Conservation (phyloP, 2,113 vertebrate species). For the Thunnus maccoyii region DNA sequence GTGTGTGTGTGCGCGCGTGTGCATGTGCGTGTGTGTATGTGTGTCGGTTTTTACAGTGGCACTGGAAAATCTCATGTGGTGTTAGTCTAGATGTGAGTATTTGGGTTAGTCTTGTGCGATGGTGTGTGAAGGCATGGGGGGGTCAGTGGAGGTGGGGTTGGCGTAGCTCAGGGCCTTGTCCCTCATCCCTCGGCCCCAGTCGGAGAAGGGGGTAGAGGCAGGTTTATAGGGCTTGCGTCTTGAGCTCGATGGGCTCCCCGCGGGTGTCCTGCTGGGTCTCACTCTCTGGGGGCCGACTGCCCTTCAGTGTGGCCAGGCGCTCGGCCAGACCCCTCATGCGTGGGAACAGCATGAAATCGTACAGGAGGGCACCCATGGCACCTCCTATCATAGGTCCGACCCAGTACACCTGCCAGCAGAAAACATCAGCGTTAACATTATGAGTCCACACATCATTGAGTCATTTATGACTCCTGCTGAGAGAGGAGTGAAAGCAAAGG, state of each 20-base stretch:
- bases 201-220: constrained; percentile 45
- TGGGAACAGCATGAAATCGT: constrained; percentile 94
- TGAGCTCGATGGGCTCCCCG: constrained; percentile 92
- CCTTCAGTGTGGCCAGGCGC: constrained; percentile 92
- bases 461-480: neutral
- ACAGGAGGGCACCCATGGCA: constrained; percentile 89
- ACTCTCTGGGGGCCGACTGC: constrained; percentile 84
- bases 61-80: constrained; percentile 22
- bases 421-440: constrained; percentile 14
- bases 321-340: constrained; percentile 91
- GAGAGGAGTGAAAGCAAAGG: neutral
- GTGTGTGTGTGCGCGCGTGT: no score
- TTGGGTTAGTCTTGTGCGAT: constrained; percentile 59
- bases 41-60: constrained; percentile 43
- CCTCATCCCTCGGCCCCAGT: constrained; percentile 57
- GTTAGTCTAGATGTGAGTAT: constrained; percentile 53
- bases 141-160: constrained; percentile 53
- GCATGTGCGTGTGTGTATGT: no score
- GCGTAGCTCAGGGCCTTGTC: constrained; percentile 68
- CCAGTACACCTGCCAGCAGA: constrained; percentile 90
- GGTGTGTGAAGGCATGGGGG: constrained; percentile 50
- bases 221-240: constrained; percentile 92
- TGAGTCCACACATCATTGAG: neutral
- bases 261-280: constrained; percentile 87
- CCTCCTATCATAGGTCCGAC: constrained; percentile 93